phyloP scores from a whole-genome alignment of 2,888 invertebrate species.

The Hemistola chrysoprasaria region DNA sequence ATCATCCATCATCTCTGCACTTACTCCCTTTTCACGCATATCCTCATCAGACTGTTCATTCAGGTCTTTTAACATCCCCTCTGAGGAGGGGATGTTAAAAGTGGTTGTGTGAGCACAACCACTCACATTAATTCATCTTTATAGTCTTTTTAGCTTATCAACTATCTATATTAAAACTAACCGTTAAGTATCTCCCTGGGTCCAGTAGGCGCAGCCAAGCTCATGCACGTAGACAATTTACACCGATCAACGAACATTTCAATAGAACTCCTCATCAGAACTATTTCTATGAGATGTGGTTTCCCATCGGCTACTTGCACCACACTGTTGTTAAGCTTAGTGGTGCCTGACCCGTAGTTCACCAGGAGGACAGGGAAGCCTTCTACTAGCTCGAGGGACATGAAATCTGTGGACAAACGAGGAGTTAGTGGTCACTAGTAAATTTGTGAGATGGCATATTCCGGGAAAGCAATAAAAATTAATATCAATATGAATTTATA shows the following conservation, averaged over 20 bases:
- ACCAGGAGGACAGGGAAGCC: constrained; percentile 93
- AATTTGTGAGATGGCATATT: too few relatives aligned
- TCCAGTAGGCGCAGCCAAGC: constrained; percentile 86
- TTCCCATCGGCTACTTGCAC: constrained; percentile 91
- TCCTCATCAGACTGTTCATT: too few relatives aligned
- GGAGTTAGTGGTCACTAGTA: too few relatives aligned
- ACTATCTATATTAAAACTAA: constrained; percentile 36
- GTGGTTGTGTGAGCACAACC: too few relatives aligned
- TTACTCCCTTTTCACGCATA: too few relatives aligned
- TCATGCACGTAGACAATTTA: constrained; percentile 86
- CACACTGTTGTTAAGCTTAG: constrained; percentile 85
- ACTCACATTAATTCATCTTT: too few relatives aligned
- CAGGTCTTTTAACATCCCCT: too few relatives aligned
- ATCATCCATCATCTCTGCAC: too few relatives aligned
- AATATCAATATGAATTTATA: too few relatives aligned
- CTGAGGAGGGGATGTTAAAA: too few relatives aligned
- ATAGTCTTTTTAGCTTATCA: too few relatives aligned
- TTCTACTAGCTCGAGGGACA: constrained; percentile 92
- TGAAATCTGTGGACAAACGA: constrained; percentile 86
- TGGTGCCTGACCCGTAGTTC: constrained; percentile 93
- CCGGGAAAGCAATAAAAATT: too few relatives aligned
- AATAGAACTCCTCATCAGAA: constrained; percentile 83
- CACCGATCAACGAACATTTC: constrained; percentile 91
- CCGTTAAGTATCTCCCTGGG: constrained; percentile 88
- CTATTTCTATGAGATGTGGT: constrained; percentile 93